Conservation (phyloP, 2,797 vertebrate genomes). For the Bovichtus variegatus region DNA sequence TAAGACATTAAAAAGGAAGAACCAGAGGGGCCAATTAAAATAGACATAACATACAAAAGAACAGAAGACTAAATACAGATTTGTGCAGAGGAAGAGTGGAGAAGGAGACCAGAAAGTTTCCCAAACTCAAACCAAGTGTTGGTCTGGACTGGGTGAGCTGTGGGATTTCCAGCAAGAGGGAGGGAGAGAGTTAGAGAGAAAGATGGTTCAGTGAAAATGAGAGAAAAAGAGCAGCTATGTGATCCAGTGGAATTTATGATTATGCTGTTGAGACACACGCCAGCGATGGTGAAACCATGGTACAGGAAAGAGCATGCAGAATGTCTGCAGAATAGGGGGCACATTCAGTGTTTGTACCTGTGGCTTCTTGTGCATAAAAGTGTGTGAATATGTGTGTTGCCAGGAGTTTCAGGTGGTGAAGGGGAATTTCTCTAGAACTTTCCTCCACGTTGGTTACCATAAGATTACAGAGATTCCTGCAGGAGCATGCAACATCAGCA, state of each 20-base stretch:
- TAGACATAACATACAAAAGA: slow-evolving; percentile 13
- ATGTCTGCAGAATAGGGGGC: slow-evolving; percentile 12
- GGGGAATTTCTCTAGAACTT: slow-evolving; percentile 76
- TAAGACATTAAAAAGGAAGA: slow-evolving; percentile 19
- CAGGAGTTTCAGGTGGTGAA: slow-evolving; percentile 76
- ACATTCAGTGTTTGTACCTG: slow-evolving; percentile 19
- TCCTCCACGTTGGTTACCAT: slow-evolving; percentile 83
- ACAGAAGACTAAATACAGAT: slow-evolving; percentile 19
- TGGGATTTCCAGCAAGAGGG: slow-evolving; percentile 45
- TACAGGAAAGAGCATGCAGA: neutral
- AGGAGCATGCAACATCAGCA: slow-evolving; percentile 80
- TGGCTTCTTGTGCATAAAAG: slow-evolving; percentile 33
- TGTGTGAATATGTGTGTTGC: slow-evolving; percentile 56
- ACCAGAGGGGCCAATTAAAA: neutral
- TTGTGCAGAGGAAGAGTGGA: slow-evolving; percentile 24
- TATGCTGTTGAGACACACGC: slow-evolving; percentile 31
- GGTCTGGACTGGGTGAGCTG: slow-evolving; percentile 30
- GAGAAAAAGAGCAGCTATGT: slow-evolving; percentile 47
- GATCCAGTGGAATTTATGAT: slow-evolving; percentile 59
- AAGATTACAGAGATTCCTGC: slow-evolving; percentile 82
- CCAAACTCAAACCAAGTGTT: slow-evolving; percentile 67
- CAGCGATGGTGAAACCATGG: slow-evolving; percentile 24
- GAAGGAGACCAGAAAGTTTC: slow-evolving; percentile 33
- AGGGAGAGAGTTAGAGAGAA: slow-evolving; percentile 29
- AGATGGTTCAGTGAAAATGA: slow-evolving; percentile 29